A percentile compares a stretch with the other conserved stretches of the same genome.
These are phyloP conservation scores for Clarias pachynema DNA, from an alignment of 2,797 vertebrate species.

Conservation along the genomic window DNA sequence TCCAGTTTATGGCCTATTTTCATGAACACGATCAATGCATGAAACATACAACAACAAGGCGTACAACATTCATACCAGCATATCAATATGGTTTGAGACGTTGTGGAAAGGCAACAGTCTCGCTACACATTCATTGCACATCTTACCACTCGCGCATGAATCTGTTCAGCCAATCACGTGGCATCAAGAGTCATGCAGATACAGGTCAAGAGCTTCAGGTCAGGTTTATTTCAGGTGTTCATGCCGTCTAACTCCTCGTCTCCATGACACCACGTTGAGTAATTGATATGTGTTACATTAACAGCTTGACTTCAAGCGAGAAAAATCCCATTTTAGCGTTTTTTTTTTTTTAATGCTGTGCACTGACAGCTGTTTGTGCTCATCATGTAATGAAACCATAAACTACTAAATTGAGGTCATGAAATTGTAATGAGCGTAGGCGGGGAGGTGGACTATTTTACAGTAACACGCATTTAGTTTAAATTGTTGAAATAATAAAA, in stretches of 20 bases:
- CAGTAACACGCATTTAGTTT: not conserved
- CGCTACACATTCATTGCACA: no score
- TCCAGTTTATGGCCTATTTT: conserved; percentile 24
- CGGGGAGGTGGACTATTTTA: not conserved
- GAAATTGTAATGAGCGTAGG: not conserved
- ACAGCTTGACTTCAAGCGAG: not conserved
- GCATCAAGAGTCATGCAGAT: not conserved
- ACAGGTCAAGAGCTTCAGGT: not conserved
- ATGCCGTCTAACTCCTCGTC: not conserved
- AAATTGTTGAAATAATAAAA: not conserved
- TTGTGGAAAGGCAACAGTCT: not conserved
- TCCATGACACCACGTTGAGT: not conserved
- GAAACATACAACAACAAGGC: conserved; percentile 3
- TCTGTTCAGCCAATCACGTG: not conserved
- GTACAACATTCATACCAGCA: not conserved
- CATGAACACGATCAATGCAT: not conserved
- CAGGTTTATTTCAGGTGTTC: not conserved
- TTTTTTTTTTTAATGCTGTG: not conserved
- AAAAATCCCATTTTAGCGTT: not conserved
- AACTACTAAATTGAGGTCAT: not conserved
- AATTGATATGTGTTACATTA: not conserved
- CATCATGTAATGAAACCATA: not conserved
- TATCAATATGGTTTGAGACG: not conserved
- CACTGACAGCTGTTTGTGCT: not conserved
- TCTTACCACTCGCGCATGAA: no score